Percentiles rank a stretch among this genome's conserved stretches.
These are phyloP conservation scores for Dione juno DNA, from an alignment of 2,888 invertebrate genomes.

Conservation along the genomic window DNA sequence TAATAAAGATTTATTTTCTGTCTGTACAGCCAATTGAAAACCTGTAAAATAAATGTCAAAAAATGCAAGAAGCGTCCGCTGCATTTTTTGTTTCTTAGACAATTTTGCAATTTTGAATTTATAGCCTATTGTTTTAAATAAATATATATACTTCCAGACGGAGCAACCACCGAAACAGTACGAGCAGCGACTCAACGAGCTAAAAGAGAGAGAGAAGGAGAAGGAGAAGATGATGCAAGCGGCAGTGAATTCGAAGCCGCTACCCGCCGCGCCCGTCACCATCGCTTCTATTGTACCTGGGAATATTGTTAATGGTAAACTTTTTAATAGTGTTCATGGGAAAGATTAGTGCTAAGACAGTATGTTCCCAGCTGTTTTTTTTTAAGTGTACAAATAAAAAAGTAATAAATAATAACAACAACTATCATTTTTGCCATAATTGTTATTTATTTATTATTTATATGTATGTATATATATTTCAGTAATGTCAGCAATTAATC, in stretches of 20 bases:
- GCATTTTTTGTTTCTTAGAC: too few relatives aligned
- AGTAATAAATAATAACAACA: too few relatives aligned
- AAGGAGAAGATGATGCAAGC: conserved; percentile 3
- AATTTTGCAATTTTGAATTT: too few relatives aligned
- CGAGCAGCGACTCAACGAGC: background rate
- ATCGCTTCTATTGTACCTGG: conserved; percentile 2
- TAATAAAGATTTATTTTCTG: too few relatives aligned
- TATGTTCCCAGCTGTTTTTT: background rate
- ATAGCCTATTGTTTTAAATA: too few relatives aligned
- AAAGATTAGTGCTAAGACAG: background rate
- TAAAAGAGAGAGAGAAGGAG: conserved; percentile 17
- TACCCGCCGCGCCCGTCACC: background rate
- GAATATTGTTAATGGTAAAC: background rate
- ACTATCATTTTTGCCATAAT: too few relatives aligned
- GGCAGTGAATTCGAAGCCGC: background rate
- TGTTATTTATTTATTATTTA: too few relatives aligned
- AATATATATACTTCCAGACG: background rate
- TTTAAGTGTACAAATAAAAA: too few relatives aligned
- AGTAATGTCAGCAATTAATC: conserved; percentile 36
- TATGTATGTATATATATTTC: background rate
- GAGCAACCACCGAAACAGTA: conserved; percentile 20
- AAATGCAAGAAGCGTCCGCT: too few relatives aligned
- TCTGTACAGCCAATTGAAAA: too few relatives aligned
- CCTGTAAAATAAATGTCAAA: too few relatives aligned
- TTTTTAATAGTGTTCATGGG: background rate